Evolutionary conservation across 2,888 invertebrate genomes (phyloP).

Genomic region (Microctonus hyperodae): DNA sequence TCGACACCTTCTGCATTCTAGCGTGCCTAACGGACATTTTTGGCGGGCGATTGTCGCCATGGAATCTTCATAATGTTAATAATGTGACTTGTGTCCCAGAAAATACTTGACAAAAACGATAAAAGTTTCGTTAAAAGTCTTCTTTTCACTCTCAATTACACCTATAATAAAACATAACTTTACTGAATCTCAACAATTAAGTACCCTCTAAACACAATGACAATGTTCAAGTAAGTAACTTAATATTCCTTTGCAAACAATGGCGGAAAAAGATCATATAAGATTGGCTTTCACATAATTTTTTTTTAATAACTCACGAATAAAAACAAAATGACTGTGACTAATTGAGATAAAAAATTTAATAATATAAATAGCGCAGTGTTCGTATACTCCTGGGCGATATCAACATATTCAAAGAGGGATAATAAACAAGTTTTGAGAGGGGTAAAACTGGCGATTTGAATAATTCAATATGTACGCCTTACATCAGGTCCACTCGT

Average conservation of each 20-base stretch:
- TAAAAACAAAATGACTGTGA: background rate
- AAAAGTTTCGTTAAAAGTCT: background rate
- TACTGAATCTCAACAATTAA: too few species aligned
- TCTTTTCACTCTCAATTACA: background rate
- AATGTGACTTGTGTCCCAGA: too few species aligned
- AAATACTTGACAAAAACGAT: background rate
- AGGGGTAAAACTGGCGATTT: conserved; percentile 26
- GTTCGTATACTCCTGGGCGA: conserved; percentile 20
- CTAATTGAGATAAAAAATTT: background rate
- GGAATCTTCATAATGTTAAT: too few species aligned
- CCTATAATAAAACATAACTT: too few species aligned
- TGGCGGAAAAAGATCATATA: too few species aligned
- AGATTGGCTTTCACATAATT: too few species aligned
- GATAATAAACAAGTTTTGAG: conserved; percentile 29
- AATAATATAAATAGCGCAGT: background rate
- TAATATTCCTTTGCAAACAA: too few species aligned
- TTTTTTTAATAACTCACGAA: too few species aligned
- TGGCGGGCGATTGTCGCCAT: background rate
- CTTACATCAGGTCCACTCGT: conserved; percentile 17
- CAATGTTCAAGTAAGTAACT: too few species aligned
- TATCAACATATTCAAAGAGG: conserved; percentile 16
- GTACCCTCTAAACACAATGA: too few species aligned
- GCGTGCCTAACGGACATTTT: background rate
- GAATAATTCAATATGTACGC: conserved; percentile 36
- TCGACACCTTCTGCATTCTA: background rate